A percentile compares a stretch with the other conserved stretches of the same genome.
phyloP scores from a whole-genome alignment of 53 echinoderm and acorn worm species.

The Holothuria leucospilota region DNA sequence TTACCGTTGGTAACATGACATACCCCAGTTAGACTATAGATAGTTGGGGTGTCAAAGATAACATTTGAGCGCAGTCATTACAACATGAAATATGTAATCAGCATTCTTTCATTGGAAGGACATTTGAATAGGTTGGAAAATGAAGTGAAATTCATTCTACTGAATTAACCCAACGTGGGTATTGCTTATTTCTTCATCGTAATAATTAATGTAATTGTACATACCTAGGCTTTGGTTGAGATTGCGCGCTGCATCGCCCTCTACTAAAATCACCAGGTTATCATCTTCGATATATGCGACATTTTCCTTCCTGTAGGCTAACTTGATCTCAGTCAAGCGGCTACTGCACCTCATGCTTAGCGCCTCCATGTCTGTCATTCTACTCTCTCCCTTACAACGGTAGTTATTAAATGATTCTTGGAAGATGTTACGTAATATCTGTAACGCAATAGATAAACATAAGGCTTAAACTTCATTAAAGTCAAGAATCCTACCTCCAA shows the following conservation, averaged over 20 bases:
- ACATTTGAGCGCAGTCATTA: no score
- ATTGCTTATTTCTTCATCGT: no score
- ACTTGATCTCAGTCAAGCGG: constrained; percentile 85
- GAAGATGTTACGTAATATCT: constrained; percentile 97
- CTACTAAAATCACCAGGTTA: constrained; percentile 86
- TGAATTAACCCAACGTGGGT: no score
- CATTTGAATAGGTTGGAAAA: no score
- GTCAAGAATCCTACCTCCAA: background rate
- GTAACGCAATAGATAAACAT: background rate
- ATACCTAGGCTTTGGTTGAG: constrained; percentile 90
- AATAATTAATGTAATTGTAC: no score
- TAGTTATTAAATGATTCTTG: constrained; percentile 97
- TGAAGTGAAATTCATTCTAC: no score
- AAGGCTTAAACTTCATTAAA: background rate
- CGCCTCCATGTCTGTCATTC: constrained; percentile 84
- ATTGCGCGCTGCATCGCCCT: constrained; percentile 92
- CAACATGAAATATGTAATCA: no score
- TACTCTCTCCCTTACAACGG: constrained; percentile 82
- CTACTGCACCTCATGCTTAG: constrained; percentile 82
- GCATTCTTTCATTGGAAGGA: no score
- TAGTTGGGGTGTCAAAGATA: no score
- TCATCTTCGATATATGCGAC: constrained; percentile 90
- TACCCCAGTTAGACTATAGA: no score
- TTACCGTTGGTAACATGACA: no score
- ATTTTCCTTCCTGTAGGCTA: constrained; percentile 85